These are phyloP conservation scores for Venturia canescens DNA, from an alignment of 1,140 invertebrate species.

Conservation along the genomic window DNA sequence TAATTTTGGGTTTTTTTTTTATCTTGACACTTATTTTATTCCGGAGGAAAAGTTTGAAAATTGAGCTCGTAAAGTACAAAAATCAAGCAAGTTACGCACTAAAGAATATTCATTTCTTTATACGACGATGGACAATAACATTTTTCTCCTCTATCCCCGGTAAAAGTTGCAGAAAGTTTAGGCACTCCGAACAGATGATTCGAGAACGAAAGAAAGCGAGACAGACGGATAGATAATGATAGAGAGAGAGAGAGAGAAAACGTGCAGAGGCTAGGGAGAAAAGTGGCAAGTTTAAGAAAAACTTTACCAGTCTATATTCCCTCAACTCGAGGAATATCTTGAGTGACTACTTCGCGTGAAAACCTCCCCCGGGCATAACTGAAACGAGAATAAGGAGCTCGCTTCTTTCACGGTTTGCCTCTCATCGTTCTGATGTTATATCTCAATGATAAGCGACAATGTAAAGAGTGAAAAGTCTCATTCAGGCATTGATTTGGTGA, in stretches of 20 bases:
- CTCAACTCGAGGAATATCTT: not conserved
- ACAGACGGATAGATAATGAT: not conserved
- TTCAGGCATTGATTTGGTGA: slow-evolving; percentile 13
- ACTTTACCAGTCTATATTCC: not conserved
- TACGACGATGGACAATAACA: slow-evolving; percentile 1
- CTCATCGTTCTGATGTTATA: slow-evolving; percentile 14
- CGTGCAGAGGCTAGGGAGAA: not conserved
- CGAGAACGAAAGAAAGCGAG: not conserved
- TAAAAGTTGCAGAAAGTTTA: not conserved
- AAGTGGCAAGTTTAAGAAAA: slow-evolving; percentile 11
- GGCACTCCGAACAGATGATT: not conserved
- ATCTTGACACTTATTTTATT: not conserved
- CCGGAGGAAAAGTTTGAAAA: too few species aligned
- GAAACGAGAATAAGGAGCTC: not conserved
- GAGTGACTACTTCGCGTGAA: not conserved
- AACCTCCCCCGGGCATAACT: slow-evolving; percentile 9
- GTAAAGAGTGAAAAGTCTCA: slow-evolving; percentile 11
- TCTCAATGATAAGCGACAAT: not conserved
- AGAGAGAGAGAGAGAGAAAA: not conserved
- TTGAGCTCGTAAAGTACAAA: not conserved
- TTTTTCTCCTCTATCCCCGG: not conserved
- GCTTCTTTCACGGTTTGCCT: slow-evolving; percentile 2
- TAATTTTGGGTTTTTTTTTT: too few species aligned
- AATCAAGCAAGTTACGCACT: not conserved
- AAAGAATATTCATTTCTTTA: not conserved